A percentile compares a stretch with the other conserved stretches of the same genome.
These are phyloP conservation scores for Anguilla megastoma DNA, from an alignment of 2,797 vertebrate species.

Conservation along the genomic window DNA sequence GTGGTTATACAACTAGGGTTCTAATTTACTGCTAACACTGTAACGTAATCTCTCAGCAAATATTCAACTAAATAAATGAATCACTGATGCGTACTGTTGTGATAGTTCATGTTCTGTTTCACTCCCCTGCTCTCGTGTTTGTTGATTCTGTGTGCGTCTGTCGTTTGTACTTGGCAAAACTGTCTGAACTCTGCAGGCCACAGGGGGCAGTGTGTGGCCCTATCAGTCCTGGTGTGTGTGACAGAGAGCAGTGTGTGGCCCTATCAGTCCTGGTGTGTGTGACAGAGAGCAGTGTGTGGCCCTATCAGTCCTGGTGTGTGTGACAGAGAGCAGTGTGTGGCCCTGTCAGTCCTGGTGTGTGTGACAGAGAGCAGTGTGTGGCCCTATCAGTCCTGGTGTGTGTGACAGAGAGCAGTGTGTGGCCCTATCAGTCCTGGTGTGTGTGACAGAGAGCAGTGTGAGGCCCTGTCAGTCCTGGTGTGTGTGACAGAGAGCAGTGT, in stretches of 20 bases:
- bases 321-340: neutral
- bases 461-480: neutral
- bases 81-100: neutral
- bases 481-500: neutral
- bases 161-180: neutral
- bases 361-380: neutral
- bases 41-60: neutral
- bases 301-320: neutral
- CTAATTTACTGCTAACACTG: neutral
- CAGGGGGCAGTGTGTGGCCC: neutral
- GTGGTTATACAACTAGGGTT: neutral
- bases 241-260: neutral
- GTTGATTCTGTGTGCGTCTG: neutral
- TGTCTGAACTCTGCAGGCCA: conserved; percentile 1
- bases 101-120: neutral
- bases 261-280: neutral
- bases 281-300: neutral
- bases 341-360: neutral
- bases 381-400: neutral
- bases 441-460: too few relatives aligned
- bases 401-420: neutral
- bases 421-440: neutral
- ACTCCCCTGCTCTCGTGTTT: neutral
- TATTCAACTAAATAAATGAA: neutral
- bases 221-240: neutral